Base-by-base conservation (phyloP, 2,797 vertebrate species). In the Onychomys torridus region DNA sequence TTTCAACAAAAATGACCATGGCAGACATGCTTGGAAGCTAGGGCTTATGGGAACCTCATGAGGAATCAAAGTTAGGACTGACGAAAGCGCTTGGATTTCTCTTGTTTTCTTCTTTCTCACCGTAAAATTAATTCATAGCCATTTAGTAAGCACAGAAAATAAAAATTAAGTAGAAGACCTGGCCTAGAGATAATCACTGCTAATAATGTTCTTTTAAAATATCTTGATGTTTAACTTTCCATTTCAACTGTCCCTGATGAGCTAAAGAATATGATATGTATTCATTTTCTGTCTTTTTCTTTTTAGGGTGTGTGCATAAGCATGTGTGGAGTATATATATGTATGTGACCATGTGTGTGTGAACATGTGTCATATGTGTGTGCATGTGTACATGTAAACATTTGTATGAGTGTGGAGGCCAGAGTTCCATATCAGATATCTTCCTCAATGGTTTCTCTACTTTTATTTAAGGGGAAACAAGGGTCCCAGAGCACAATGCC, bases 1-100 rank as follows among this genome's bases (percentile, higher is more conserved):
- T 96, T 96, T 91, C 96, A 96, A 88, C 69, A 27, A 89, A 55
- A 7, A 75, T 9, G 25, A 49, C 69, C 43, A 19, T 5, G 29
- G 14, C 63, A 57, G 40, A 49, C 67, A 73, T 69, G 8, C 6
- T 75, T 5, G 71, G 46, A 19, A 37, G 27, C 11, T 2, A 3
- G 8, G 27, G 49, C 16, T 13, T 25, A 1, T 1, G 81, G 34
- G 16, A 92, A 16, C 2, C 59, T 71, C 27, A 46, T 19, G 13
- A 55, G 19, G 55, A 81, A 4, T 49, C 29, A 52, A n/a, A 27
- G 55, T 89, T 90, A 65, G 49, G 79, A 59, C 65, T 12, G 83
- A 87, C 40, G 2, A 40, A 43, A 5, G 21, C 9, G 8, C 49
- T 71, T 55, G 55, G 63, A n/a, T 73, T 55, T 32, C 32, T 89